A percentile compares a stretch with the other conserved stretches of the same genome.
Evolutionary conservation across 2,797 vertebrate genomes (phyloP).

Genomic region (Dryobates pubescens): DNA sequence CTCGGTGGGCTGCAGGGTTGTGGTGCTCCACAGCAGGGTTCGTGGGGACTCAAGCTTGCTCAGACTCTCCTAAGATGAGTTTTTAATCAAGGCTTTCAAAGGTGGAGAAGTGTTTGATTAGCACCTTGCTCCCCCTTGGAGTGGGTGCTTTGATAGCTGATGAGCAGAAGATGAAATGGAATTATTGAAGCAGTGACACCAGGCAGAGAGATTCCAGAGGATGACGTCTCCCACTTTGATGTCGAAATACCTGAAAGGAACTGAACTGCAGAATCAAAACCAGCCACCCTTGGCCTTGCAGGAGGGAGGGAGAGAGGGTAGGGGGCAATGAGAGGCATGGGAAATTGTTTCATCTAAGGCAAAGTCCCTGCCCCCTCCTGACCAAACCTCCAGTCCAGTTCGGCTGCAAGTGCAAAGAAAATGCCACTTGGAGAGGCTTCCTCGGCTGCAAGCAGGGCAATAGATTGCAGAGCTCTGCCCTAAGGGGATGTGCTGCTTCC

Average conservation of each 20-base stretch:
- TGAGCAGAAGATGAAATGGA: constrained; percentile 69
- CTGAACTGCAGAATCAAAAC: neutral
- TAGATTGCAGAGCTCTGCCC: neutral
- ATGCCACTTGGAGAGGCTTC: neutral
- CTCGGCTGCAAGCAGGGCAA: neutral
- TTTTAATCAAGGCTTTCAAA: constrained; percentile 65
- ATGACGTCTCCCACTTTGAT: constrained; percentile 68
- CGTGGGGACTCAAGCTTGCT: neutral
- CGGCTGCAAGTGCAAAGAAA: neutral
- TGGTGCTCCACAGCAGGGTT: neutral
- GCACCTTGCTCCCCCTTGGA: constrained; percentile 68
- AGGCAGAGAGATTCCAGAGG: constrained; percentile 62
- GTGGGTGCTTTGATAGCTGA: constrained; percentile 70
- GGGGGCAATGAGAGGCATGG: neutral
- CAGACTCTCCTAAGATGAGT: neutral
- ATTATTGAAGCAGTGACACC: constrained; percentile 70
- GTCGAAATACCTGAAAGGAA: constrained; percentile 60
- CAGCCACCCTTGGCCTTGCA: neutral
- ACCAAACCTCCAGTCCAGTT: neutral
- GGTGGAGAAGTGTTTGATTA: constrained; percentile 71
- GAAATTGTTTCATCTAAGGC: constrained; percentile 51
- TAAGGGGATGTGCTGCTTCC: constrained; percentile 20
- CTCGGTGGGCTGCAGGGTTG: neutral
- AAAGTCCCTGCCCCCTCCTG: constrained; percentile 39
- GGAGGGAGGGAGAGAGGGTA: neutral